Evolutionary conservation across 1,140 invertebrate species (phyloP).

Genomic region (Spodoptera frugiperda): DNA sequence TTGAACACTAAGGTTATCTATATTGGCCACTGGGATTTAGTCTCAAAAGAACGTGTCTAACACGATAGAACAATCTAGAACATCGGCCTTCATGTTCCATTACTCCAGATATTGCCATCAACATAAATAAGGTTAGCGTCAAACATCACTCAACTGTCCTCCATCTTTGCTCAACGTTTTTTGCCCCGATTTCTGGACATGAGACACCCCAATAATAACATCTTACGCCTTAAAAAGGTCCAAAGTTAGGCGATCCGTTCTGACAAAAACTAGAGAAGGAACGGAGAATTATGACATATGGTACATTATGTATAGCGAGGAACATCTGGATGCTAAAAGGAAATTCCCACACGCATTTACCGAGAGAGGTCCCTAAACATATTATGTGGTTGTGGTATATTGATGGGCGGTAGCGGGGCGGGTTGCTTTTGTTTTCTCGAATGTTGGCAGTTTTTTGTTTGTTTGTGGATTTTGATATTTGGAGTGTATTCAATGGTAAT

Average conservation of each 20-base stretch:
- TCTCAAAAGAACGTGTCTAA: too few relatives aligned
- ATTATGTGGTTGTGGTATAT: constrained; percentile 4
- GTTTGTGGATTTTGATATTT: background rate
- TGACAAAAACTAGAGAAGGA: constrained; percentile 37
- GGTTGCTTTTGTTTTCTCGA: background rate
- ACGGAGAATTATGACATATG: constrained; percentile 45
- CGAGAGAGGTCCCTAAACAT: constrained; percentile 37
- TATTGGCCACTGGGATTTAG: too few relatives aligned
- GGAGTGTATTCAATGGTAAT: too few relatives aligned
- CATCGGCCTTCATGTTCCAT: too few relatives aligned
- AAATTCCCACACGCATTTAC: constrained; percentile 52
- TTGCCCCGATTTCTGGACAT: constrained; percentile 18
- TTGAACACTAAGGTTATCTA: too few relatives aligned
- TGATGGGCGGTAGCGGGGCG: constrained; percentile 10
- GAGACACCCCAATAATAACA: constrained; percentile 18
- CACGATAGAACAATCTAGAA: too few relatives aligned
- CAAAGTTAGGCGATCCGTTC: constrained; percentile 1
- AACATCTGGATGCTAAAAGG: constrained; percentile 48
- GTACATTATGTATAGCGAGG: constrained; percentile 22
- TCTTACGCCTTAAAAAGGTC: background rate
- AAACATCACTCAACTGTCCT: constrained; percentile 4
- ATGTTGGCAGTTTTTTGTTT: background rate
- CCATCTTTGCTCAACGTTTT: constrained; percentile 2
- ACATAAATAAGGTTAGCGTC: constrained; percentile 3
- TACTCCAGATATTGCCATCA: background rate